Conservation (phyloP, 2,888 invertebrate genomes). For the Automeris io region DNA sequence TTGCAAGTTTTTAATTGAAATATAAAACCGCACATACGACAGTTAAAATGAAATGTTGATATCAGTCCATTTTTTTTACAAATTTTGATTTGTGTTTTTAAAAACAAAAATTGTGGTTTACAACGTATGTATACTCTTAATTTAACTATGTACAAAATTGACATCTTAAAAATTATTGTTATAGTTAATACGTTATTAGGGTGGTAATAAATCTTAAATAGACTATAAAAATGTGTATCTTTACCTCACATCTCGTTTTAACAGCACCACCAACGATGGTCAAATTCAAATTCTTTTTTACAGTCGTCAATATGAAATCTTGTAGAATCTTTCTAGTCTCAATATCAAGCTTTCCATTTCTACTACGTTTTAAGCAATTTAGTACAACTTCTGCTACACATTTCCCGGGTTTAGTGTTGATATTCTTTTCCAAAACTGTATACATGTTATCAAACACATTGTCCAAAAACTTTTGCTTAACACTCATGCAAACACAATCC, state of each 20-base stretch:
- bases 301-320: slow-evolving; percentile 47
- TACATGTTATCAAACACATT: slow-evolving; percentile 70
- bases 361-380: slow-evolving; percentile 43
- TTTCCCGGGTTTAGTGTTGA: slow-evolving; percentile 41
- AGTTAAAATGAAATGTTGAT: no score
- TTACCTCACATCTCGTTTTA: slow-evolving; percentile 68
- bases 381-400: slow-evolving; percentile 46
- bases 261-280: slow-evolving; percentile 65
- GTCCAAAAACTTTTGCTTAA: slow-evolving; percentile 54
- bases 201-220: no score
- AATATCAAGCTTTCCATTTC: slow-evolving; percentile 53
- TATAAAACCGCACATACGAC: no score
- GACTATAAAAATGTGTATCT: no score
- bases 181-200: no score
- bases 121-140: no score
- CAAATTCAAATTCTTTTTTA: slow-evolving; percentile 58
- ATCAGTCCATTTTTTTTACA: no score
- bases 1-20: no score
- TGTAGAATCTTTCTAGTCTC: slow-evolving; percentile 47
- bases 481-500: slow-evolving; percentile 52
- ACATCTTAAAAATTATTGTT: no score
- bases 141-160: no score
- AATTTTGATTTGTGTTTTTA: no score
- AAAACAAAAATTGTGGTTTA: no score
- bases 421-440: slow-evolving; percentile 46